Base-by-base conservation (phyloP, 2,113 vertebrate genomes). In the Leptodactylus fuscus region DNA sequence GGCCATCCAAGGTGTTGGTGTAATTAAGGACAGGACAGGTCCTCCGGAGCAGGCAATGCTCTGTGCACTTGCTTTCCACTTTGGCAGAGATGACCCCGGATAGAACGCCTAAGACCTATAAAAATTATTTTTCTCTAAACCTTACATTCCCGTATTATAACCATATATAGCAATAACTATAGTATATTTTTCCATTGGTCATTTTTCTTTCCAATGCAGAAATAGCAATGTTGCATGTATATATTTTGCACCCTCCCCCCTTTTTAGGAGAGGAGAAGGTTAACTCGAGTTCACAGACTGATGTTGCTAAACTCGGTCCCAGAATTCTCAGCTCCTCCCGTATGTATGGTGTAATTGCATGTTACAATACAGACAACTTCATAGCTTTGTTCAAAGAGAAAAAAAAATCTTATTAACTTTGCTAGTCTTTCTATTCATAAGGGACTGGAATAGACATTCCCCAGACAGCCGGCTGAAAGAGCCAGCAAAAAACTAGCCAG, bases 401-500 rank as follows among this genome's bases (percentile, higher is more conserved):
- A 77, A 65, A 44, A 79, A 85, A 85, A 58, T 58, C 48, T 36
- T 80, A 80, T 71, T 81, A 80, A 80, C 75, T 81, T 80, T 67
- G 46, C 60, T 55, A 60, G 76, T 79, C 84, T 80, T 85, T 79
- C 75, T 70, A 85, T 85, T 81, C 62, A 85, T 69, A 41, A 82
- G 71, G 85, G 69, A 81, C 79, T 74, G 16, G 41, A 69, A 90
- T 87, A 90, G 91, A 89, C 88, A 87, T 91, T 92, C 90, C 92
- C 90, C 89, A 90, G 91, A 91, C 90, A 88, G 91, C 89, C 34
- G 89, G 73, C 89, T 9, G 82, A 90, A 89, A 74, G 85, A 89
- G 90, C 90, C 90, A 83, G 88, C 88, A 85, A 69, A 90, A 85
- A 89, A 91, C 88, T 89, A 90, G 89, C 90, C 91, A 89, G 88